Base-by-base conservation (phyloP, 2,888 invertebrate species). In the Caenorhabditis angaria region DNA sequence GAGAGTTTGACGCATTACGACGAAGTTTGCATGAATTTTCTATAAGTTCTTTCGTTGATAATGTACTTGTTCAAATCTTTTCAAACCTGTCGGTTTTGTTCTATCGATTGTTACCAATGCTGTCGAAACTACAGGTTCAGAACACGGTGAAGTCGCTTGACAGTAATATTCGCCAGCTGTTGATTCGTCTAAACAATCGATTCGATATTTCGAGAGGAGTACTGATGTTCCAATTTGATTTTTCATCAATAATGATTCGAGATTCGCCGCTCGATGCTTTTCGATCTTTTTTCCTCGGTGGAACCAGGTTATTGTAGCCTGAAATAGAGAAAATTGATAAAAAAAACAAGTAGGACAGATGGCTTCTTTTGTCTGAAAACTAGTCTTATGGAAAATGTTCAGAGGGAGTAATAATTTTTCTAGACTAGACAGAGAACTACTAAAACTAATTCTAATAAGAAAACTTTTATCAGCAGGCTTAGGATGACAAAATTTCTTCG, bases 101-200 rank as follows among this genome's bases (percentile, higher is more conserved):
- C 60, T 61, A n/a, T 41, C 58, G n/a, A 72, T 60, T 1, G 67
- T 35, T 12, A 72, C 67, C 2, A 27, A 47, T 5, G 74, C 65
- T 8, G 68, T 60, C 10, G 71, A 61, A 53, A 70, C 72, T 24
- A 75, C 70, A 18, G 71, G 59, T 50, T 65, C 65, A 12, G 71
- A 60, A 41, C 77, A 77, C 20, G 74, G 74, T 4, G 69, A 70
- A 22, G 66, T 69, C 5, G 77, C 77, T 57, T 71, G 75, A 50
- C 77, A 77, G 56, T 70, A 66, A 35, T 77, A 77, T 29, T 77
- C 75, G 10, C 77, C 77, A 22, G 65, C 61, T 6, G 77, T 70
- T n/a, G 66, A 59, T 48, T 68, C 61, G 51, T 75, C 74, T 48
- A 70, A 54, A 56, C 77, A 77, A 20, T 68, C 68, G 50, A 77